phyloP scores from a whole-genome alignment of 2,797 vertebrate species.

The Tragelaphus oryx region DNA sequence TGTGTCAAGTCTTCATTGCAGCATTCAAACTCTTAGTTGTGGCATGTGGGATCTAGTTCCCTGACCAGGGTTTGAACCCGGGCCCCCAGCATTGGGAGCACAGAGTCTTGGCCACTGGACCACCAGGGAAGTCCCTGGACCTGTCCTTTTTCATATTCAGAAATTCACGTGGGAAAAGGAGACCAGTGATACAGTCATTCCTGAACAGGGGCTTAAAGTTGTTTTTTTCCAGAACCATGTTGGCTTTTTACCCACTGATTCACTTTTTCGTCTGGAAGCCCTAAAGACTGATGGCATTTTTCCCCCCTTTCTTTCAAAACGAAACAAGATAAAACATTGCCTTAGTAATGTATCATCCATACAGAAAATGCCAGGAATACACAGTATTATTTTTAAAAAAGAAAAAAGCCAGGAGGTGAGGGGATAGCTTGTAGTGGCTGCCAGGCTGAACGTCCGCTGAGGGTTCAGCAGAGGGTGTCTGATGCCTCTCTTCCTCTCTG shows the following conservation, averaged over 20 bases:
- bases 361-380: background rate
- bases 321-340: slow-evolving; percentile 26
- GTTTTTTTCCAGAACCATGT: background rate
- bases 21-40: background rate
- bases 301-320: background rate
- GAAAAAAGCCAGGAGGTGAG: background rate
- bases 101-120: background rate
- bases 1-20: background rate
- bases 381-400: background rate
- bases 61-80: background rate
- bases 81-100: background rate
- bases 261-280: slow-evolving; percentile 46
- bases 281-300: background rate
- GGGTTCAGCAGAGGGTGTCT: background rate
- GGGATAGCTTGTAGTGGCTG: background rate
- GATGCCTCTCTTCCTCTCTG: background rate
- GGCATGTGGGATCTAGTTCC: background rate
- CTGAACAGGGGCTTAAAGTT: background rate
- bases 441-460: background rate
- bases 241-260: background rate
- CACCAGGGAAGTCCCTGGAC: background rate
- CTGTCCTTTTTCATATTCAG: background rate
- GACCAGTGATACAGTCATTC: background rate
- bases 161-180: background rate
- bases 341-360: slow-evolving; percentile 8